Conservation (phyloP, 2,888 invertebrate species). For the Operophtera brumata region DNA sequence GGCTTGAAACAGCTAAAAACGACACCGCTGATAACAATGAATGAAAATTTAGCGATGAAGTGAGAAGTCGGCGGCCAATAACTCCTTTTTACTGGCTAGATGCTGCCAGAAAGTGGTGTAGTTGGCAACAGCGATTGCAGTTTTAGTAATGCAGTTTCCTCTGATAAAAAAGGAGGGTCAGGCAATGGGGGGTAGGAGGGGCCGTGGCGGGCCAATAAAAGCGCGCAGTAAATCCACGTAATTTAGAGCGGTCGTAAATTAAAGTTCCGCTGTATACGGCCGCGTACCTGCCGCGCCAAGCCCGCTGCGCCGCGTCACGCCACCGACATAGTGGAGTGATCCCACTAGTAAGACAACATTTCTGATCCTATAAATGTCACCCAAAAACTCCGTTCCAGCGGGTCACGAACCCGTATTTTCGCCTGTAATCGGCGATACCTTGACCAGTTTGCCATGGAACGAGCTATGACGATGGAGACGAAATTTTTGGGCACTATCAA, state of each 20-base stretch:
- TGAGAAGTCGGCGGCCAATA: neutral
- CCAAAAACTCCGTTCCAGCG: no score
- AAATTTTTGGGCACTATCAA: no score
- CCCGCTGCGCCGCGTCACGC: conserved; percentile 46
- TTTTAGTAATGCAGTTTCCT: conserved; percentile 53
- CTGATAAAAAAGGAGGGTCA: conserved; percentile 52
- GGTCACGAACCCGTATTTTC: no score
- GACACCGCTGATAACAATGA: no score
- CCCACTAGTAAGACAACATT: neutral
- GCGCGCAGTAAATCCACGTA: conserved; percentile 79
- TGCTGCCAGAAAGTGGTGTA: conserved; percentile 3
- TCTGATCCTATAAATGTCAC: no score
- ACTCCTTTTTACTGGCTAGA: neutral
- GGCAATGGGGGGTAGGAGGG: conserved; percentile 49
- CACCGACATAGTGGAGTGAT: conserved; percentile 3
- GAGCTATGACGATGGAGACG: no score
- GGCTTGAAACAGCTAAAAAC: no score
- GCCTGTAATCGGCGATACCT: no score
- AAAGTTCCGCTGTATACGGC: conserved; percentile 77
- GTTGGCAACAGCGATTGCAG: conserved; percentile 19
- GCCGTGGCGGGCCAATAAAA: conserved; percentile 76
- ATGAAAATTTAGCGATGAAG: no score
- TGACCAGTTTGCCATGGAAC: no score
- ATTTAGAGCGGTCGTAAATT: conserved; percentile 79
- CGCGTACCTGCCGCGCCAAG: conserved; percentile 67